Evolutionary conservation across 2,113 vertebrate genomes (phyloP).

Genomic region (Nibea albiflora): DNA sequence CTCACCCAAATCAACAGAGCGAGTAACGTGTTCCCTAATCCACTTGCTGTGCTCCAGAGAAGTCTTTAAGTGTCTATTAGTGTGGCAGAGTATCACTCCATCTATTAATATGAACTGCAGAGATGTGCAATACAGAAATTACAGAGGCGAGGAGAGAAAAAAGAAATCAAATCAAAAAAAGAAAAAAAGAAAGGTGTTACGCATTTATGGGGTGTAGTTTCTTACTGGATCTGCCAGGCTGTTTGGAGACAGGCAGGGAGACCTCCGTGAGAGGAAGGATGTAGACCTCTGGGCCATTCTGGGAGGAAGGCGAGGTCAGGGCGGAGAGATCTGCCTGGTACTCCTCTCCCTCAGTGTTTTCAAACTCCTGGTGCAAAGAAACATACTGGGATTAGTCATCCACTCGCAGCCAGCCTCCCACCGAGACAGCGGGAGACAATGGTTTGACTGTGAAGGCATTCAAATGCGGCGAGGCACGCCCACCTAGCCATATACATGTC

Average conservation of each 20-base stretch:
- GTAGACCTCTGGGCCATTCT: slow-evolving; percentile 94
- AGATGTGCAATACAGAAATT: neutral
- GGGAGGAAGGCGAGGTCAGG: slow-evolving; percentile 89
- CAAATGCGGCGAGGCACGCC: slow-evolving; percentile 53
- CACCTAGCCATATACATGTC: slow-evolving; percentile 61
- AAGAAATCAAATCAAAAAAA: too few relatives aligned
- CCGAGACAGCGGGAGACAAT: slow-evolving; percentile 68
- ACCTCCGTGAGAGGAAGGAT: slow-evolving; percentile 96
- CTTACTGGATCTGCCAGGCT: slow-evolving; percentile 96
- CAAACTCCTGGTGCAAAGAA: slow-evolving; percentile 89
- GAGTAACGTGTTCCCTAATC: neutral
- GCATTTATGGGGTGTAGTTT: neutral
- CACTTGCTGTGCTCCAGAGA: neutral
- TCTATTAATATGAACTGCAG: neutral
- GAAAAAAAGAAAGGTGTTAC: neutral
- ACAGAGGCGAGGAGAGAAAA: neutral
- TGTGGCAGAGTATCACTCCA: neutral
- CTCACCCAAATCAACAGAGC: slow-evolving; percentile 1
- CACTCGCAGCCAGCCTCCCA: slow-evolving; percentile 36
- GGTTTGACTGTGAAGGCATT: slow-evolving; percentile 67
- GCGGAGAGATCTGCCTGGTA: slow-evolving; percentile 88
- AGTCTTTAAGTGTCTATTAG: slow-evolving; percentile 3
- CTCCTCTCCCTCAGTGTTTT: slow-evolving; percentile 93
- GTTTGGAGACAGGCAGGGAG: slow-evolving; percentile 94
- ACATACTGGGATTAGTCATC: slow-evolving; percentile 71